These are phyloP conservation scores for Trichacis sp. DNA, from an alignment of 2,888 invertebrate species.

Conservation along the genomic window DNA sequence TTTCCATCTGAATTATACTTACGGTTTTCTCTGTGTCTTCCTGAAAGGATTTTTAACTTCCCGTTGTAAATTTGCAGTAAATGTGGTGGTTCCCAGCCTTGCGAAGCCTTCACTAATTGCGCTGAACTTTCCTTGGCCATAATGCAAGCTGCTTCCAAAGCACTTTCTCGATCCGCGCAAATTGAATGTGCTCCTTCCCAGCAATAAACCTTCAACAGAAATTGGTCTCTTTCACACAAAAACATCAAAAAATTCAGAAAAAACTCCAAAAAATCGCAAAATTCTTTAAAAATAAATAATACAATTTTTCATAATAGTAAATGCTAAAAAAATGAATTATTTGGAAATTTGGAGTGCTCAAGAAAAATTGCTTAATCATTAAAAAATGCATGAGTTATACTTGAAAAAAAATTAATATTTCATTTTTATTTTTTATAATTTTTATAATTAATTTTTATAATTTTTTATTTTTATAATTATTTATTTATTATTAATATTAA, in stretches of 20 bases:
- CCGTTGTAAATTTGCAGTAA: slow-evolving; percentile 92
- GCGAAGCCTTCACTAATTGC: slow-evolving; percentile 80
- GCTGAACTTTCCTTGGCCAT: slow-evolving; percentile 64
- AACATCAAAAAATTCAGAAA: background rate
- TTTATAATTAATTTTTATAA: too few relatives aligned
- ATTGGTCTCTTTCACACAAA: background rate
- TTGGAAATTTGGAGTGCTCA: too few relatives aligned
- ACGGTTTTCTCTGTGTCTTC: slow-evolving; percentile 78
- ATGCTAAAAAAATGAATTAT: too few relatives aligned
- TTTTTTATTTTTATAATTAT: too few relatives aligned
- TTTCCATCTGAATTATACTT: too few relatives aligned
- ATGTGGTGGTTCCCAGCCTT: slow-evolving; percentile 92
- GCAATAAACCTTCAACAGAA: slow-evolving; percentile 57
- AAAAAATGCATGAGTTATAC: too few relatives aligned
- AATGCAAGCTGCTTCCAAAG: slow-evolving; percentile 74
- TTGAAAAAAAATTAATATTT: too few relatives aligned
- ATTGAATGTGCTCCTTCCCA: slow-evolving; percentile 81
- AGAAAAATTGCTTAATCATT: background rate
- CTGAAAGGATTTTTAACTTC: slow-evolving; percentile 81
- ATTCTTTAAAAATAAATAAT: too few relatives aligned
- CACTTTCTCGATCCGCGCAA: slow-evolving; percentile 80
- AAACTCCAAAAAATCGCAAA: too few relatives aligned
- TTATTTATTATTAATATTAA: too few relatives aligned
- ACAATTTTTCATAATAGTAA: too few relatives aligned
- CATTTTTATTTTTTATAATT: too few relatives aligned